These are phyloP conservation scores for Spinus pinus DNA, from an alignment of 2,797 vertebrate species.

Conservation along the genomic window DNA sequence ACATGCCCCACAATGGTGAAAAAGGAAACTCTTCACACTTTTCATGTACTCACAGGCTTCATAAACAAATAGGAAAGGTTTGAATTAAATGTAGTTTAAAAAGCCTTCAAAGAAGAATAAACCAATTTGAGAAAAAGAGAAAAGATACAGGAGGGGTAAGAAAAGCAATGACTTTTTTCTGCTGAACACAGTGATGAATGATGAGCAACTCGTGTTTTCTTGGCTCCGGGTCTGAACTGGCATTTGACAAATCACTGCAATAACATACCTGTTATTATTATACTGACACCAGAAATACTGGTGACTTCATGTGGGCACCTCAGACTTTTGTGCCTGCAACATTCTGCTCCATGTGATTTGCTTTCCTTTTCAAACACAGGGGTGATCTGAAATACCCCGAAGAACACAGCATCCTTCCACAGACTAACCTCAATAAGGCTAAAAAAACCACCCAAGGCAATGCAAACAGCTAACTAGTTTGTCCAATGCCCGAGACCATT, in stretches of 20 bases:
- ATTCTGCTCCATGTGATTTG: not conserved
- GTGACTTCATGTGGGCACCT: not conserved
- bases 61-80: not conserved
- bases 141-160: not conserved
- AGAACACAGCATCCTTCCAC: not conserved
- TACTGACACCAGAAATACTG: not conserved
- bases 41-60: not conserved
- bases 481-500: not conserved
- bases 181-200: not conserved
- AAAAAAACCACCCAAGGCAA: not conserved
- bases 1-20: not conserved
- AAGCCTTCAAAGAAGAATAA: not conserved
- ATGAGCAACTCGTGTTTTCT: not conserved
- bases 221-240: not conserved
- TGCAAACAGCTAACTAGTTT: not conserved
- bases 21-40: slow-evolving; percentile 27
- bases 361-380: not conserved
- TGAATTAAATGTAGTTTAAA: not conserved
- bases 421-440: not conserved
- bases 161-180: not conserved
- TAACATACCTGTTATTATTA: not conserved
- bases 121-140: not conserved
- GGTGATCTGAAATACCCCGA: not conserved
- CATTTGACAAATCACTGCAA: not conserved
- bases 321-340: not conserved